A percentile compares a stretch with the other conserved stretches of the same genome.
Evolutionary conservation across 2,113 vertebrate species (phyloP).

Genomic region (Etheostoma cragini): DNA sequence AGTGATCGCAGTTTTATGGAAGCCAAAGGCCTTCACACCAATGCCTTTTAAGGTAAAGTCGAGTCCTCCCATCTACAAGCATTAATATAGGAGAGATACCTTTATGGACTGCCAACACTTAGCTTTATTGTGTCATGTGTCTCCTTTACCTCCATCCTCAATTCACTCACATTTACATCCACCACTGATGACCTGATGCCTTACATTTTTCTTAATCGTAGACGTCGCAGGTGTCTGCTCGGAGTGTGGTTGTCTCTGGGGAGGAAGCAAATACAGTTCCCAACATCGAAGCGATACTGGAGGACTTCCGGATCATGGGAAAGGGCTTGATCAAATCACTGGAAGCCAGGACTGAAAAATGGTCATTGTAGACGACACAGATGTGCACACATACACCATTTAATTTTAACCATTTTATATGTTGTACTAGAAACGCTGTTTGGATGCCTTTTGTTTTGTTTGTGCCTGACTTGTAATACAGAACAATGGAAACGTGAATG

Average conservation of each 20-base stretch:
- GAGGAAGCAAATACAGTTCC: constrained; percentile 83
- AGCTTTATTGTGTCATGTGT: not conserved
- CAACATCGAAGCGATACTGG: constrained; percentile 93
- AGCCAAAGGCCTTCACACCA: constrained; percentile 89
- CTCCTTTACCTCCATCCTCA: not conserved
- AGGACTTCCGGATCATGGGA: constrained; percentile 91
- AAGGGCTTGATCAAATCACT: constrained; percentile 90
- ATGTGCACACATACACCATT: not conserved
- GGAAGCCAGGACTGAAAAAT: constrained; percentile 90
- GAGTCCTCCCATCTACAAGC: not conserved
- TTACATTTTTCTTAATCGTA: constrained; percentile 58
- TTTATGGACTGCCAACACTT: not conserved
- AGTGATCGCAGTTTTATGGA: constrained; percentile 95
- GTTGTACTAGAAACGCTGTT: too few relatives aligned
- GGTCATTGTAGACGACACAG: constrained; percentile 85
- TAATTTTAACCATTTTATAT: too few relatives aligned
- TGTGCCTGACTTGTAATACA: not conserved
- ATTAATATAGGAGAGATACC: not conserved
- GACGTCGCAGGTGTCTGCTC: constrained; percentile 88
- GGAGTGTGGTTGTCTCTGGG: constrained; percentile 79
- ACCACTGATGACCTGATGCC: not conserved
- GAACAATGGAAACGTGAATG: not conserved
- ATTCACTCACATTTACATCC: not conserved
- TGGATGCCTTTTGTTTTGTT: not conserved
- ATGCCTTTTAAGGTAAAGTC: constrained; percentile 90